Base-by-base conservation (phyloP, 2,113 vertebrate species). In the rabbit (Oryctolagus cuniculus) region DNA sequence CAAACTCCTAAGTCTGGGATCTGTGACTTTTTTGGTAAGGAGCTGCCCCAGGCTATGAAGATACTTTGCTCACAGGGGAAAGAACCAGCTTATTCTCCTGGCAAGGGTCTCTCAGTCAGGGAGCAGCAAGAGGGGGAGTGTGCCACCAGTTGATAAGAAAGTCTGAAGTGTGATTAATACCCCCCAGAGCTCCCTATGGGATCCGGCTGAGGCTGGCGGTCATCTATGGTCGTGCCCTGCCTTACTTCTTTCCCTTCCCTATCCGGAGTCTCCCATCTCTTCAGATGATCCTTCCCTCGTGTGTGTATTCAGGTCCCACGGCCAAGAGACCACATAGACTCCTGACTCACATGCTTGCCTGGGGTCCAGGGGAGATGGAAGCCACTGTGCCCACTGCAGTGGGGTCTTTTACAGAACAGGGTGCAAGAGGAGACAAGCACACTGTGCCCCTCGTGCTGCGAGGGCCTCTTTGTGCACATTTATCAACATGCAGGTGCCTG, bases 121-220 rank as follows among this genome's bases (percentile, higher is more conserved):
- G 5, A 53, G 3, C 24, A 22, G 3, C 0, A 0, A 10, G 2
- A 24, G 4, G 25, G 21, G n/a, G 3, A 31, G 27, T 1, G 10
- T 6, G 21, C 67, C 63, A 29, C 25, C 15, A 17, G 15, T 3
- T 29, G 17, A 25, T 16, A 83, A 83, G 27, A 64, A 49, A 27
- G 9, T 55, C 75, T 25, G 19, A 38, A 25, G 25, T 24, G 5
- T 16, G 38, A n/a, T 8, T 38, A 6, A 25, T 1, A 29, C 34
- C 15, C 27, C 36, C 22, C 36, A 38, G 49, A 34, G 21, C 17
- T 34, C 67, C 70, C 13, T 31, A 8, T 2, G 16, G 34, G 44
- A 2, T 31, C 79, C 15, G 16, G 61, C 49, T 22, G 67, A 67
- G 64, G 44, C 67, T 49, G 38, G 17, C 29, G 2, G n/a, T 19